Evolutionary conservation across 2,113 vertebrate genomes (phyloP).

Genomic region (Brienomyrus brachyistius): DNA sequence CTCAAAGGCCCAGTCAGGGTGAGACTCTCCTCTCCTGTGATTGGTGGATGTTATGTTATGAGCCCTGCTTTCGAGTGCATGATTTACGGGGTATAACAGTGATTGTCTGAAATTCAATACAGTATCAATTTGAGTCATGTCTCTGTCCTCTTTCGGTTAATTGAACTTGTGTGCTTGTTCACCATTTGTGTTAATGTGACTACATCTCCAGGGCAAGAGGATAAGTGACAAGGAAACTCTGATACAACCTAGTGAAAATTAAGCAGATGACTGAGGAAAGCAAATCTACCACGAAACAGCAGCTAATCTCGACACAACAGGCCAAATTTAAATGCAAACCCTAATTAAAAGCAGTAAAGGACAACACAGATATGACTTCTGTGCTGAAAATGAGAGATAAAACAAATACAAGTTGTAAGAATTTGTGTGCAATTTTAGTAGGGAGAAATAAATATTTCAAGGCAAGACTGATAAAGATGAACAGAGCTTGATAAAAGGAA

Average conservation of each 20-base stretch:
- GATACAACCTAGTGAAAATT: not conserved
- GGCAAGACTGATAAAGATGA: not conserved
- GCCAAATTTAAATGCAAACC: not conserved
- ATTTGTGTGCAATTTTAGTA: not conserved
- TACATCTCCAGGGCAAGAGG: not conserved
- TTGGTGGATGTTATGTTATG: too few species aligned
- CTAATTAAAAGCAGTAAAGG: not conserved
- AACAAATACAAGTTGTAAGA: not conserved
- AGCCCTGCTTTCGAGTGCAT: too few species aligned
- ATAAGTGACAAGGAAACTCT: not conserved
- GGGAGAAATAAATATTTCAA: not conserved
- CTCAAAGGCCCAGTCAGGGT: too few species aligned
- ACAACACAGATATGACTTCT: not conserved
- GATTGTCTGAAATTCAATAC: too few species aligned
- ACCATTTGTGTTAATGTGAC: not conserved
- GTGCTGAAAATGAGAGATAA: not conserved
- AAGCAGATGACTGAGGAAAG: not conserved
- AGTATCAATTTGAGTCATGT: too few species aligned
- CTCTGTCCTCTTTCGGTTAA: not conserved
- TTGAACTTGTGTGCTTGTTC: not conserved
- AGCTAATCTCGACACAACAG: not conserved
- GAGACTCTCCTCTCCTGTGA: too few species aligned
- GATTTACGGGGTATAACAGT: too few species aligned
- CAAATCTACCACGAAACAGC: not conserved
- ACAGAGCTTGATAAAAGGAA: not conserved